Evolutionary conservation across 2,888 invertebrate genomes (phyloP).

Genomic region (Xestobium rufovillosum): DNA sequence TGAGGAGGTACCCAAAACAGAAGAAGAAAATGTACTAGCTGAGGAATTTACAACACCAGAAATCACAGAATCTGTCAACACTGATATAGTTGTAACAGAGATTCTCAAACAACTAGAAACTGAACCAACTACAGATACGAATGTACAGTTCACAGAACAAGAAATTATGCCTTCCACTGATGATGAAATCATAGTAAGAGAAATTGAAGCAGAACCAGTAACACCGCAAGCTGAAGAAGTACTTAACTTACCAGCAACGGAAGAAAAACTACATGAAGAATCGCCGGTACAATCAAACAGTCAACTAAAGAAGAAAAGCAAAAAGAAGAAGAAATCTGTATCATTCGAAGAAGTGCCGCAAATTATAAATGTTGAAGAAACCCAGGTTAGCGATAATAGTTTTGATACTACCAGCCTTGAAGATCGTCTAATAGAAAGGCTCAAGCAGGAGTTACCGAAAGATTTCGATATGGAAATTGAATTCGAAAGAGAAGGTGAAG

Average conservation of each 20-base stretch:
- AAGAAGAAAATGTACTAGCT: background rate
- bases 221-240: background rate
- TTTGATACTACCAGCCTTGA: no score
- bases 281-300: slow-evolving; percentile 3
- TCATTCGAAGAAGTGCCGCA: slow-evolving; percentile 36
- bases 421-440: background rate
- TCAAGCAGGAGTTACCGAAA: background rate
- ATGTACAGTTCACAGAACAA: no score
- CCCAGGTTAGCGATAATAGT: background rate
- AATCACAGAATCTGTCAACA: no score
- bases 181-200: no score
- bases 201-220: slow-evolving; percentile 9
- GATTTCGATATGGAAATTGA: background rate
- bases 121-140: no score
- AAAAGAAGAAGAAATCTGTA: slow-evolving; percentile 35
- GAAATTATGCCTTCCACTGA: no score
- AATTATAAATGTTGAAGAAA: slow-evolving; percentile 27
- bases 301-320: slow-evolving; percentile 21
- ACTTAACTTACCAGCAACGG: no score
- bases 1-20: slow-evolving; percentile 8
- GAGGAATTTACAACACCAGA: no score
- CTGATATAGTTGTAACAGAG: no score
- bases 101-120: no score
- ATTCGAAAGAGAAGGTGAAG: slow-evolving; percentile 1
- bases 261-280: no score